Conservation (phyloP, 2,888 invertebrate genomes). For the Trichacis sp. region DNA sequence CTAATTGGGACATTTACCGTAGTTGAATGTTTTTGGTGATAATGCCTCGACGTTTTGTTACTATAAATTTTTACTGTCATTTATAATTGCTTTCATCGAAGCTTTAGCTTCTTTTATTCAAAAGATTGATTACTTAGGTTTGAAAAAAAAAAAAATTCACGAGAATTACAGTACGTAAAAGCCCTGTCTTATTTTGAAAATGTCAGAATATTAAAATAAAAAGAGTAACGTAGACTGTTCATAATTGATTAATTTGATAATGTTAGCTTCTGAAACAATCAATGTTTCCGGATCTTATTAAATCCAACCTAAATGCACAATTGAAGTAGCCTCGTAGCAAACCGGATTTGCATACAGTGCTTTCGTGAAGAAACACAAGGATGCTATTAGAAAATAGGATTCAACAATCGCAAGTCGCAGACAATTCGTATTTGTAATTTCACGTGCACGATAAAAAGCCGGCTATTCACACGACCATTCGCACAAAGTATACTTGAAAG, state of each 20-base stretch:
- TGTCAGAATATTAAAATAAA: no score
- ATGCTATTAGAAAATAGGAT: constrained; percentile 43
- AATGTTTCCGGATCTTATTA: constrained; percentile 37
- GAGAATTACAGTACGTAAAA: no score
- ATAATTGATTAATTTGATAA: not conserved
- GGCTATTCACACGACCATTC: constrained; percentile 42
- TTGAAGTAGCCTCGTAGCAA: constrained; percentile 32
- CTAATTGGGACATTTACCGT: no score
- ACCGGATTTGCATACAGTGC: constrained; percentile 43
- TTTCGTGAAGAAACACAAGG: constrained; percentile 33
- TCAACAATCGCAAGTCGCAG: constrained; percentile 41
- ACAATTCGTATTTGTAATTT: constrained; percentile 44
- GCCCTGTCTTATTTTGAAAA: no score
- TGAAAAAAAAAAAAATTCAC: no score
- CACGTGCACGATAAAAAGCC: constrained; percentile 39
- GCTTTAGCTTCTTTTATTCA: no score
- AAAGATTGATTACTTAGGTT: no score
- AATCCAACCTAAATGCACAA: constrained; percentile 39
- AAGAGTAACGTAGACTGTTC: no score
- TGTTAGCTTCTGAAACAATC: constrained; percentile 15
- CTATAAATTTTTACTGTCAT: no score
- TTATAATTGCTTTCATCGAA: no score
- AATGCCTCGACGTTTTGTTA: no score
- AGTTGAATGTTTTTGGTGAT: no score
- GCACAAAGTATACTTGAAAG: constrained; percentile 33